Conservation (phyloP, 2,888 invertebrate genomes). For the Pteria penguin region DNA sequence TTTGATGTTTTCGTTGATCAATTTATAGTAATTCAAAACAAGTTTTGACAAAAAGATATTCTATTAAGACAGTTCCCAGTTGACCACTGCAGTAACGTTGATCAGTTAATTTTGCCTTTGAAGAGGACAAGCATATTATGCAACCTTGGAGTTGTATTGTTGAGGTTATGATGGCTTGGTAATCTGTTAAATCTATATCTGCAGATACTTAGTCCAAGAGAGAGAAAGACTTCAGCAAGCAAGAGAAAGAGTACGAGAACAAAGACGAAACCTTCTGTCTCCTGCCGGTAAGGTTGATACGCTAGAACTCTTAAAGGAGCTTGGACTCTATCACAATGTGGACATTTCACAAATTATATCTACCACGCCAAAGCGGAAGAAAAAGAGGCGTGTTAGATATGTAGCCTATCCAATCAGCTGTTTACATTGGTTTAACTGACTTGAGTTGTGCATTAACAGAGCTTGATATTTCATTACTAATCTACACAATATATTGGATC, state of each 20-base stretch:
- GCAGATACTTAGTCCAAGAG: constrained; percentile 65
- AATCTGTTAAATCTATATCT: not conserved
- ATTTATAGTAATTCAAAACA: too few relatives aligned
- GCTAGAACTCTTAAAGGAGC: constrained; percentile 20
- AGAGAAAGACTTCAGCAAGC: constrained; percentile 62
- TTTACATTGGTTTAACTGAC: too few relatives aligned
- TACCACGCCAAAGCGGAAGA: constrained; percentile 10
- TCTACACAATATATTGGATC: too few relatives aligned
- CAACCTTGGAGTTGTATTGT: too few relatives aligned
- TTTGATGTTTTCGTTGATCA: too few relatives aligned
- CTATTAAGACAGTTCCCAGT: too few relatives aligned
- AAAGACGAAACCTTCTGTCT: constrained; percentile 53
- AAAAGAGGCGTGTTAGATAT: constrained; percentile 9
- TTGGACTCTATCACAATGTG: constrained; percentile 43
- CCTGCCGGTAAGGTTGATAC: constrained; percentile 60
- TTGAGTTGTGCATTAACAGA: too few relatives aligned
- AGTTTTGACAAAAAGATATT: too few relatives aligned
- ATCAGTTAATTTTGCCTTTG: too few relatives aligned
- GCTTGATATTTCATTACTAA: too few relatives aligned
- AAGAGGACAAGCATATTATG: too few relatives aligned
- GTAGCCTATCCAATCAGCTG: constrained; percentile 12
- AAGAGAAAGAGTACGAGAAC: constrained; percentile 59
- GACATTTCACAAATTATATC: not conserved
- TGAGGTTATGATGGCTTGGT: not conserved
- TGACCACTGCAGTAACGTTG: too few relatives aligned